phyloP scores from a whole-genome alignment of 2,888 invertebrate species.

The Hyppa rectilinea region DNA sequence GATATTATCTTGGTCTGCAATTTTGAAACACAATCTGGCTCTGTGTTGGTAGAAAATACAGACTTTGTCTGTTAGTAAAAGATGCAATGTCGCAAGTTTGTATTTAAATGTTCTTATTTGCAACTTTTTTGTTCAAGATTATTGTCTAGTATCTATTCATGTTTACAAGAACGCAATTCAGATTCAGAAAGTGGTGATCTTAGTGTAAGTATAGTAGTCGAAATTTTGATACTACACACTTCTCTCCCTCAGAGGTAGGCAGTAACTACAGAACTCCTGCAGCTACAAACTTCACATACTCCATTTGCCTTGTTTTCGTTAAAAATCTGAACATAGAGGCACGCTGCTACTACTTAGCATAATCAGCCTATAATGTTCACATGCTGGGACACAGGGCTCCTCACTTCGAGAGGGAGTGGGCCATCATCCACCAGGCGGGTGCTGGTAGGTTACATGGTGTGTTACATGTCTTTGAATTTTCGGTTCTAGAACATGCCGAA shows the following conservation, averaged over 20 bases:
- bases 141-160: not conserved
- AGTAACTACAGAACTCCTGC: not conserved
- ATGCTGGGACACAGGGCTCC: too few relatives aligned
- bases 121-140: slow-evolving; percentile 17
- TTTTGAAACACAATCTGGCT: slow-evolving; percentile 54
- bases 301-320: not conserved
- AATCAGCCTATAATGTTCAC: too few relatives aligned
- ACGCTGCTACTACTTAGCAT: too few relatives aligned
- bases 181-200: not conserved
- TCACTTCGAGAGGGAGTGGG: too few relatives aligned
- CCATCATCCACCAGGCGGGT: too few relatives aligned
- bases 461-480: too few relatives aligned
- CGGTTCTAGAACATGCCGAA: too few relatives aligned
- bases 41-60: slow-evolving; percentile 16
- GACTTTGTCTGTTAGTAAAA: slow-evolving; percentile 26
- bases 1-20: slow-evolving; percentile 58
- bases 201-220: too few relatives aligned
- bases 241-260: not conserved
- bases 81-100: slow-evolving; percentile 26
- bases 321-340: too few relatives aligned
- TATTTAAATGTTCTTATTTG: slow-evolving; percentile 18
- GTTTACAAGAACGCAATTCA: not conserved
- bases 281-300: not conserved
- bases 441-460: too few relatives aligned
- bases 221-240: not conserved